phyloP scores from a whole-genome alignment of 2,113 vertebrate genomes.

The Pelobates fuscus region DNA sequence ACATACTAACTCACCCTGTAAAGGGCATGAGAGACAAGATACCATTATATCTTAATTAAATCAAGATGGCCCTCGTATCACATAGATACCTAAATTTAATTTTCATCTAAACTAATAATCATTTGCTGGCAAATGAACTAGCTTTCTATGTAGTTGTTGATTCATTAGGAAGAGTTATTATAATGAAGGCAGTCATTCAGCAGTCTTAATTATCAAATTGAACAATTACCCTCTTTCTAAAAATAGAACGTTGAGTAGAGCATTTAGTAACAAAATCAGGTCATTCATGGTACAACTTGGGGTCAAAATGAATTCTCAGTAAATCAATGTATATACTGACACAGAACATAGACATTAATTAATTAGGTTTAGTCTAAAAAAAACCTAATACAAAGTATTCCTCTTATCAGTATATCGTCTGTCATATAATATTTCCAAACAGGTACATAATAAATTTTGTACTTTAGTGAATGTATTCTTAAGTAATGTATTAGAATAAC shows the following conservation, averaged over 20 bases:
- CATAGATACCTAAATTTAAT: slow-evolving; percentile 42
- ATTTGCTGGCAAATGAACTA: slow-evolving; percentile 47
- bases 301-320: neutral
- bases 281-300: neutral
- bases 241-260: slow-evolving; percentile 31
- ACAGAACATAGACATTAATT: too few relatives aligned
- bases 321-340: too few relatives aligned
- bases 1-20: neutral
- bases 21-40: slow-evolving; percentile 39
- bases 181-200: slow-evolving; percentile 37
- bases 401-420: too few relatives aligned
- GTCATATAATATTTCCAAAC: too few relatives aligned
- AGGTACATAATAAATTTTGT: too few relatives aligned
- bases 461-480: too few relatives aligned
- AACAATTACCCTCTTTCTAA: slow-evolving; percentile 38
- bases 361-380: too few relatives aligned
- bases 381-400: too few relatives aligned
- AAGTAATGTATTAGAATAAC: too few relatives aligned
- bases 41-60: slow-evolving; percentile 47
- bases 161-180: slow-evolving; percentile 50
- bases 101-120: slow-evolving; percentile 43
- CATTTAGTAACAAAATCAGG: slow-evolving; percentile 30
- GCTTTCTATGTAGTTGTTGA: slow-evolving; percentile 47
- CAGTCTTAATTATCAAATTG: slow-evolving; percentile 46
- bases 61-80: slow-evolving; percentile 29